Evolutionary conservation across 2,888 invertebrate genomes (phyloP).

Genomic region (Himalopsyche japonica): DNA sequence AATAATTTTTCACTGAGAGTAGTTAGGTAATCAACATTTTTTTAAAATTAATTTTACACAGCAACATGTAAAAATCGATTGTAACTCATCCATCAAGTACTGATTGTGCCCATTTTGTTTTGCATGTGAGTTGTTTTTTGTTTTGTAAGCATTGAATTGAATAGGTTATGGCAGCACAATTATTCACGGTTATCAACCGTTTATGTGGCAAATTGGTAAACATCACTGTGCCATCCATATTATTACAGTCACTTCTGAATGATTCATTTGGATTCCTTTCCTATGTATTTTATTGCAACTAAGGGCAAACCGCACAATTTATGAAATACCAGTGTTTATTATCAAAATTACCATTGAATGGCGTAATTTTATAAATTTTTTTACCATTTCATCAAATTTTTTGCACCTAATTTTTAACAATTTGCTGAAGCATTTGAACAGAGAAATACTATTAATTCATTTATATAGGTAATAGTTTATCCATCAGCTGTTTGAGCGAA

Average conservation of each 20-base stretch:
- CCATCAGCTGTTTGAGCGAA: too few species aligned
- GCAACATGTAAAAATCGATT: neutral
- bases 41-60: too few species aligned
- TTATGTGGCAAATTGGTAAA: neutral
- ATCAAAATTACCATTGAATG: neutral
- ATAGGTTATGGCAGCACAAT: neutral
- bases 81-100: neutral
- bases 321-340: neutral
- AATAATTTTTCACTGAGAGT: too few species aligned
- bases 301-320: neutral
- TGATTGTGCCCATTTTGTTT: neutral
- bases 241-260: neutral
- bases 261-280: neutral
- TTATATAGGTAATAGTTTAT: too few species aligned
- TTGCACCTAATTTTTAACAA: neutral
- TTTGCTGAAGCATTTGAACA: too few species aligned
- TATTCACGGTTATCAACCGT: neutral
- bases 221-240: neutral
- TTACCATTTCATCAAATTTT: neutral
- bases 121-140: neutral
- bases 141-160: neutral
- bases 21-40: too few species aligned
- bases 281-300: neutral
- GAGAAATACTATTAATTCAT: too few species aligned
- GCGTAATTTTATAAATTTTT: neutral